These are phyloP conservation scores for Torymus aiolomorphi DNA, from an alignment of 2,888 invertebrate genomes.

Conservation along the genomic window DNA sequence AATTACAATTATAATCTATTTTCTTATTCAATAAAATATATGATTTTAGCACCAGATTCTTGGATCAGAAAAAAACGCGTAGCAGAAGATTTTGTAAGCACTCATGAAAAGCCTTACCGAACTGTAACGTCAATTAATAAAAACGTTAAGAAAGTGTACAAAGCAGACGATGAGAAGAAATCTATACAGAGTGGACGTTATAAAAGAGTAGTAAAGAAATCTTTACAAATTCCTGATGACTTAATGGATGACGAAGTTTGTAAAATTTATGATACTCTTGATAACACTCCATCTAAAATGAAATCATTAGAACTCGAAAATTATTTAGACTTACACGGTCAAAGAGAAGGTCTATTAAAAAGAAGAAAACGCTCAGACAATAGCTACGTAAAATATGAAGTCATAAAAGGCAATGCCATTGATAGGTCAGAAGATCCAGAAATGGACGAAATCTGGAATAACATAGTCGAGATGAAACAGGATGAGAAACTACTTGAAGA, in stretches of 20 bases:
- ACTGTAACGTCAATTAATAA: conserved; percentile 4
- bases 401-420: conserved; percentile 29
- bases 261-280: not conserved
- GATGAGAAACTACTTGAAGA: conserved; percentile 57
- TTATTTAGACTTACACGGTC: not conserved
- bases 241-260: not conserved
- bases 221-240: not conserved
- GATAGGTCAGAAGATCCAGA: conserved; percentile 38
- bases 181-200: not conserved
- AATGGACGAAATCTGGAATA: conserved; percentile 57
- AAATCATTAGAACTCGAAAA: conserved; percentile 10
- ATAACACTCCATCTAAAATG: not conserved
- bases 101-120: not conserved
- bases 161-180: conserved; percentile 6
- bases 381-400: not conserved
- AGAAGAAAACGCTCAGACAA: conserved; percentile 30
- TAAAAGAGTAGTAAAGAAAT: not conserved
- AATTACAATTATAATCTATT: too few relatives aligned
- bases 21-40: not conserved
- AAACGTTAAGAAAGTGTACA: conserved; percentile 44
- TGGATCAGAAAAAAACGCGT: conserved; percentile 33
- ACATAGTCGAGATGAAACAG: conserved; percentile 53
- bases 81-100: not conserved
- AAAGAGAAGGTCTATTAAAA: not conserved
- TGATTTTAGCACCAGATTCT: conserved; percentile 30